Evolutionary conservation across 2,888 invertebrate species (phyloP), one percentile per base, ranked within the genome.

Genomic region (Archips crataeganus): DNA sequence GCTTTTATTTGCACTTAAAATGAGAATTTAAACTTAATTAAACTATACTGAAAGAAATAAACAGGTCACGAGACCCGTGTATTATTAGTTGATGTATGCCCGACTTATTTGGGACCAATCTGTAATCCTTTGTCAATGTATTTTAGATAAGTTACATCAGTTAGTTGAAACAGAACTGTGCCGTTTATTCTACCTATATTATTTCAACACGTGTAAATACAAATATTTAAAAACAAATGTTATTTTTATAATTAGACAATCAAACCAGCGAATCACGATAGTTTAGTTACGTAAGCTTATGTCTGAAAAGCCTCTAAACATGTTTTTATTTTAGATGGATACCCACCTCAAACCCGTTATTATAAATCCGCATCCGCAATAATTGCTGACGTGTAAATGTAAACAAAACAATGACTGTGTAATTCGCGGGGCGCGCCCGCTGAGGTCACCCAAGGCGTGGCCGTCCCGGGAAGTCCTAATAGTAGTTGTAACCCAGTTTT

Each of bases 351-450:
- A 45, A 49, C 60, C 51, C 4, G 65, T 64, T 45, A 71, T 59
- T 65, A 62, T 49, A 66, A 75, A 75, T 75, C 75, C 39, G 72
- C 45, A 67, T 47, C 39, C 66, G 54, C 59, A 39, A 84, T 87
- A 88, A 87, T 84, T 85, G 92, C 91, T 92, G 92, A 93, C 91
- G 93, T 93, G 92, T 92, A 93, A 93, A 92, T 92, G 90, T 92
- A 92, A 93, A 89, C 91, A 93, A 92, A 93, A 92, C 92, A 93
- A 90, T 94, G 94, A 94, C 89, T 93, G 82, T 92, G 90, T 91
- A 91, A 92, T 93, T 91, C 85, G 66, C 39, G 34, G 78, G 80
- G 77, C 83, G 80, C 86, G 65, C 77, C 75, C 82, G 83, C 83
- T 87, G 90, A 91, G 89, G 91, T 91, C 92, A 91, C 82, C 36